Conservation (phyloP, 2,797 vertebrate species). For the Anabacerthia variegaticeps region DNA sequence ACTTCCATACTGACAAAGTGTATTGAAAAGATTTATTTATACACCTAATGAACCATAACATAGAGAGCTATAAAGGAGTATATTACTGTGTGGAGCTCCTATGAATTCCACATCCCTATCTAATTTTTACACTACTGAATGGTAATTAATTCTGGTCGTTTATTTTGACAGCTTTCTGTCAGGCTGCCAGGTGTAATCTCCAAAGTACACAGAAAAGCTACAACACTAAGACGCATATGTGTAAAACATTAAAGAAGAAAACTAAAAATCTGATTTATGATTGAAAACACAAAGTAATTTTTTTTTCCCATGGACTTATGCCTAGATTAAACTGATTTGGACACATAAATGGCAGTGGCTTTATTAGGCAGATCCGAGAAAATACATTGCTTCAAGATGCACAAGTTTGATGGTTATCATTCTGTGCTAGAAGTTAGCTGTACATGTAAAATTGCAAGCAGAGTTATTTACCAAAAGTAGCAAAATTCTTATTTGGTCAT, state of each 20-base stretch:
- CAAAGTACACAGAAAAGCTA: background rate
- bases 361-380: background rate
- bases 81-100: background rate
- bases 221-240: background rate
- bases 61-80: background rate
- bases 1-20: constrained; percentile 16
- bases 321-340: background rate
- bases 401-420: background rate
- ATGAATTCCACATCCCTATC: background rate
- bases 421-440: background rate
- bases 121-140: constrained; percentile 15
- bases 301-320: background rate
- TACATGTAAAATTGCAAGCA: background rate
- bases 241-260: background rate
- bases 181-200: background rate
- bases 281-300: background rate
- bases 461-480: background rate
- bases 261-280: background rate
- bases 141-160: constrained; percentile 29
- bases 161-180: constrained; percentile 20
- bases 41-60: background rate
- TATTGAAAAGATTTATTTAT: constrained; percentile 47
- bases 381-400: background rate
- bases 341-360: background rate
- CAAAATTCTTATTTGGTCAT: background rate